phyloP scores from a whole-genome alignment of 1,140 invertebrate genomes.

The Globodera ellingtonae region DNA sequence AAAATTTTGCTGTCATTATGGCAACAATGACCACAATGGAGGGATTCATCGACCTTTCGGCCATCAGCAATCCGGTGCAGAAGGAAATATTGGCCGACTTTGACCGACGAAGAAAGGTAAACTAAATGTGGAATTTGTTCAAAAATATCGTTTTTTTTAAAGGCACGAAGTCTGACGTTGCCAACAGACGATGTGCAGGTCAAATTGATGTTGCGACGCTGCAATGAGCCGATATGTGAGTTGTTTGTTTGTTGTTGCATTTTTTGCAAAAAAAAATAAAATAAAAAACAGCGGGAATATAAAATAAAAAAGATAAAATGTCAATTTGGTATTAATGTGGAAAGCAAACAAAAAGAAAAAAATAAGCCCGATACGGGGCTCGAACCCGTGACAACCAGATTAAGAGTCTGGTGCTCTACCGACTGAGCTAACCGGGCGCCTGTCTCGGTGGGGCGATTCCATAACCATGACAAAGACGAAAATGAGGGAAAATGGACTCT shows the following conservation, averaged over 20 bases:
- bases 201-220: constrained; percentile 59
- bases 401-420: constrained; percentile 65
- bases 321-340: background rate
- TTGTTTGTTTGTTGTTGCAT: constrained; percentile 3
- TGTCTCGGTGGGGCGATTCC: background rate
- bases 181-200: constrained; percentile 63
- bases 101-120: constrained; percentile 57
- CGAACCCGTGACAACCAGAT: constrained; percentile 58
- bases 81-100: constrained; percentile 59
- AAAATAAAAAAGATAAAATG: background rate
- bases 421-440: constrained; percentile 63
- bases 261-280: too few relatives aligned
- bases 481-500: too few relatives aligned
- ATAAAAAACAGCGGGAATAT: background rate
- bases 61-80: constrained; percentile 53
- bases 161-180: constrained; percentile 34
- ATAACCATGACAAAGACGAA: too few relatives aligned
- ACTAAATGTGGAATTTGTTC: constrained; percentile 50
- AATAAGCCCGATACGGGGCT: background rate
- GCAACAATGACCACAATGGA: constrained; percentile 25
- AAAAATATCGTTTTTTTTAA: background rate
- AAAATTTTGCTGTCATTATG: background rate
- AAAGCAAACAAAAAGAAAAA: background rate
- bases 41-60: constrained; percentile 75
- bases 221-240: constrained; percentile 63